Percentiles rank a stretch among this genome's conserved stretches.
Conservation (phyloP, 2,797 vertebrate genomes). For the Enteromius mattozi region DNA sequence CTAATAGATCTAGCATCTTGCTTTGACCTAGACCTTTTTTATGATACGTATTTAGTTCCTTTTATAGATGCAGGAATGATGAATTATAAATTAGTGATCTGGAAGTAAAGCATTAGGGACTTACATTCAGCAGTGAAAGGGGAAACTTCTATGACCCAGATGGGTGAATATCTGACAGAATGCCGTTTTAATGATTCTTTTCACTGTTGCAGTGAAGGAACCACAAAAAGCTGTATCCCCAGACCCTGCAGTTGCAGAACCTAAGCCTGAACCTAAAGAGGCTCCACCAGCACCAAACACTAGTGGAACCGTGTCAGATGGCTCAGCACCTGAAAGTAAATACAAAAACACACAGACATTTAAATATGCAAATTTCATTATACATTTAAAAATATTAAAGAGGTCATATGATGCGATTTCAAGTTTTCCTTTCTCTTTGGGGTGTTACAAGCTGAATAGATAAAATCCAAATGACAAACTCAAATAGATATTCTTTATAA, state of each 20-base stretch:
- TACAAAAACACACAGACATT: not conserved
- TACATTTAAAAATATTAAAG: not conserved
- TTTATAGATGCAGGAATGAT: not conserved
- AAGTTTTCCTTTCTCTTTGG: too few relatives aligned
- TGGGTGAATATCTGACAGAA: not conserved
- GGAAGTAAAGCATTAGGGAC: not conserved
- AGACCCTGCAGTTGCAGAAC: slow-evolving; percentile 10
- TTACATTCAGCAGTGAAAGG: not conserved
- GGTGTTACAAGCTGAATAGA: too few relatives aligned
- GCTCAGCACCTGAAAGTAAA: slow-evolving; percentile 51
- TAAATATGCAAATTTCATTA: not conserved
- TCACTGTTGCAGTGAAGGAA: slow-evolving; percentile 19
- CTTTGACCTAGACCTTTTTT: not conserved
- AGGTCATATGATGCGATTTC: too few relatives aligned
- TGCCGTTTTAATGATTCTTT: not conserved
- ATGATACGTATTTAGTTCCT: not conserved
- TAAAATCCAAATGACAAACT: too few relatives aligned
- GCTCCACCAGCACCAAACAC: slow-evolving; percentile 53
- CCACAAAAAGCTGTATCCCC: slow-evolving; percentile 24
- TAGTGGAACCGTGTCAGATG: slow-evolving; percentile 25
- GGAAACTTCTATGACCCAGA: not conserved
- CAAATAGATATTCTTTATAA: too few relatives aligned
- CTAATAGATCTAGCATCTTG: not conserved
- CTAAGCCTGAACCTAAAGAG: slow-evolving; percentile 26
- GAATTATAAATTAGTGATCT: not conserved